Conservation (phyloP, 2,113 vertebrate genomes). For the Semnornis frantzii region DNA sequence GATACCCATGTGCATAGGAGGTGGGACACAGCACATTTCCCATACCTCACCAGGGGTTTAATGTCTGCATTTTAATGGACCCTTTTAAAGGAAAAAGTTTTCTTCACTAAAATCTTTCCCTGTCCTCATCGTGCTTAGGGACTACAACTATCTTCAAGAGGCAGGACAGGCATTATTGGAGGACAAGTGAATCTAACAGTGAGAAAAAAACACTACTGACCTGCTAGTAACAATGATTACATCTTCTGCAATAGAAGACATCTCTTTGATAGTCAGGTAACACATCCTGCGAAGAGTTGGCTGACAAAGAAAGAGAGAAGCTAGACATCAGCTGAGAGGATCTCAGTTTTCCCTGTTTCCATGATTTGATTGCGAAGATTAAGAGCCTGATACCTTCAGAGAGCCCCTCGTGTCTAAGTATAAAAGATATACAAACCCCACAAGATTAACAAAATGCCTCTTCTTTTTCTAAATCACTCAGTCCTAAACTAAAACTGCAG, state of each 20-base stretch:
- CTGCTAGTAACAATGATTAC: constrained; percentile 99
- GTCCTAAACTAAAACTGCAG: background rate
- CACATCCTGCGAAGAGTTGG: constrained; percentile 95
- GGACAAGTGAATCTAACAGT: background rate
- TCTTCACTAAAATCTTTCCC: background rate
- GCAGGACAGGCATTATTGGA: background rate
- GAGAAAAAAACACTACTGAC: constrained; percentile 61
- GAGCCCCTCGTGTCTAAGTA: background rate
- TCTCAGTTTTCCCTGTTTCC: background rate
- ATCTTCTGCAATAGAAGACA: constrained; percentile 97
- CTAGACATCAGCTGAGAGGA: background rate
- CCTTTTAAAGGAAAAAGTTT: background rate
- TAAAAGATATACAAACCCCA: background rate
- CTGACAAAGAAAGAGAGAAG: constrained; percentile 44
- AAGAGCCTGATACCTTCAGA: background rate
- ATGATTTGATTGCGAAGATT: background rate
- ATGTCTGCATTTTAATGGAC: background rate
- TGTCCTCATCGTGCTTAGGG: background rate
- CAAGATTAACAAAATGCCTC: background rate
- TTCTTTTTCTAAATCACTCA: background rate
- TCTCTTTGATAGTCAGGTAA: constrained; percentile 98
- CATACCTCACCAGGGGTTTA: background rate
- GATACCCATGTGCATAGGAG: background rate
- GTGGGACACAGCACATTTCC: background rate
- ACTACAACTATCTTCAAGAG: background rate